A percentile compares a stretch with the other conserved stretches of the same genome.
Evolutionary conservation across 1,140 invertebrate genomes (phyloP).

Genomic region (Glomeris maerens): DNA sequence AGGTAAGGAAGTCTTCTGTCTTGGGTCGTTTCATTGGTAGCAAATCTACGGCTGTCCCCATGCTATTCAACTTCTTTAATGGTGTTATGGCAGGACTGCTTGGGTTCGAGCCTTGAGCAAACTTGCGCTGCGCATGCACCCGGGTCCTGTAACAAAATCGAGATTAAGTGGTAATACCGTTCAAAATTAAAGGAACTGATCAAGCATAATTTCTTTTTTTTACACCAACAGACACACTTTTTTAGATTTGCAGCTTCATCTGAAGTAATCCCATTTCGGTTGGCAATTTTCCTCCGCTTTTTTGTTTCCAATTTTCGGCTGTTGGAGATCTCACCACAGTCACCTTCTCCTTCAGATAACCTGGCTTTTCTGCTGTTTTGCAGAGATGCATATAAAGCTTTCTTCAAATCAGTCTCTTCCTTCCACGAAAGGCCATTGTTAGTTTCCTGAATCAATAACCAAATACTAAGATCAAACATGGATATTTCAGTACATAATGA

Average conservation of each 20-base stretch:
- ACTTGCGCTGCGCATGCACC: constrained; percentile 77
- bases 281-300: constrained; percentile 2
- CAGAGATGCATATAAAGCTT: constrained; percentile 32
- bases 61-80: constrained; percentile 41
- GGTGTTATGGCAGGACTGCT: constrained; percentile 39
- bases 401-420: constrained; percentile 33
- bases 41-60: constrained; percentile 36
- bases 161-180: not conserved
- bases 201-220: not conserved
- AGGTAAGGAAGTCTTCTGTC: constrained; percentile 80
- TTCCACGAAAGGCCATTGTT: constrained; percentile 29
- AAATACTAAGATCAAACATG: too few relatives aligned
- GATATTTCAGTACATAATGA: too few relatives aligned
- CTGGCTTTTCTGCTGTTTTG: constrained; percentile 23
- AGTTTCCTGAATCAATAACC: too few relatives aligned
- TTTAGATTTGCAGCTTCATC: constrained; percentile 12
- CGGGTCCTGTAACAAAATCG: constrained; percentile 22
- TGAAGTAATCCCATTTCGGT: not conserved
- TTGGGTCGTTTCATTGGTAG: constrained; percentile 44
- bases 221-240: constrained; percentile 11
- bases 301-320: not conserved
- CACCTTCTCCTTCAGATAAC: constrained; percentile 10
- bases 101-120: constrained; percentile 56
- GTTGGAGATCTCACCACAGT: constrained; percentile 4
- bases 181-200: not conserved